Percentiles rank a stretch among this genome's conserved stretches.
Evolutionary conservation across 2,797 vertebrate genomes (phyloP).

Genomic region (Acridotheres tristis): DNA sequence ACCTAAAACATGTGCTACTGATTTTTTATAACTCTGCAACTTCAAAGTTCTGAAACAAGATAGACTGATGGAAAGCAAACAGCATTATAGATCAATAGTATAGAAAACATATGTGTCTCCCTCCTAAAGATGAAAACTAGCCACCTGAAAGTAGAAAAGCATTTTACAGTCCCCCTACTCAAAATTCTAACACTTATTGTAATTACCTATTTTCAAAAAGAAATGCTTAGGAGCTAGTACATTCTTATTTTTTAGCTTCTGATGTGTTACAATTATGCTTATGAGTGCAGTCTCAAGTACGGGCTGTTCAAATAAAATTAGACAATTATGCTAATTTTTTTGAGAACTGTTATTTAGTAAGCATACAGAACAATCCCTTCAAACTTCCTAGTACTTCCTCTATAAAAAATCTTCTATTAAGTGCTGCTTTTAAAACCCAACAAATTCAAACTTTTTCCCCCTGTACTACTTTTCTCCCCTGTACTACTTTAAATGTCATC

Average conservation of each 20-base stretch:
- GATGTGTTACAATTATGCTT: background rate
- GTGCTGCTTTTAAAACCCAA: background rate
- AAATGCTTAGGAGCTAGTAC: background rate
- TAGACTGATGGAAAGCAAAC: background rate
- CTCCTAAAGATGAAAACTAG: background rate
- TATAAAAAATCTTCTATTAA: background rate
- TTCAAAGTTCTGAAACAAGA: background rate
- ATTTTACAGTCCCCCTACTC: background rate
- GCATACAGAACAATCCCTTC: background rate
- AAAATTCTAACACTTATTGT: background rate
- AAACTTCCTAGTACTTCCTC: background rate
- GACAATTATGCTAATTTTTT: background rate
- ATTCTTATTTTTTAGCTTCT: background rate
- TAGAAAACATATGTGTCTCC: background rate
- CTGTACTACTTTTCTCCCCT: background rate
- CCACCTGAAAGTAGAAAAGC: background rate
- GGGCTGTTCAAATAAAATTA: background rate
- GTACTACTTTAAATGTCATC: background rate
- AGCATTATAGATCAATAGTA: background rate
- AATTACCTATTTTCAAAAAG: background rate
- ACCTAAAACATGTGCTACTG: background rate
- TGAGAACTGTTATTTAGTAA: background rate
- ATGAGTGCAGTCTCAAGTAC: background rate
- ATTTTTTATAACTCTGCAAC: background rate
- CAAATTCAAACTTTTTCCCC: background rate